Base-by-base conservation (phyloP, 2,797 vertebrate genomes). In the Etheostoma perlongum region DNA sequence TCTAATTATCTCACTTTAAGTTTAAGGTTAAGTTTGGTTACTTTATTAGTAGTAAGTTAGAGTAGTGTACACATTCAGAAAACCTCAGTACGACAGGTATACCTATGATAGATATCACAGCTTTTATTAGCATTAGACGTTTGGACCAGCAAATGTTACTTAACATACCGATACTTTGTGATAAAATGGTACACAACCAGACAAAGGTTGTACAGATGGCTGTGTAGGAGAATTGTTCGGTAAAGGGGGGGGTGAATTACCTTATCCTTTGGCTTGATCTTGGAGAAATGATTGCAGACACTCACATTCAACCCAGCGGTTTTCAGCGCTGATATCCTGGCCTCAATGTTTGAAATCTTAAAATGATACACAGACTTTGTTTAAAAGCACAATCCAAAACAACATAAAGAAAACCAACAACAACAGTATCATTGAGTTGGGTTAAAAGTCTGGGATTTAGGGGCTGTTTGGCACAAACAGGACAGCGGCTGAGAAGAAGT, bases 311-410 rank as follows among this genome's bases (percentile, higher is more conserved):
- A 89, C 57, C 98, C 98, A 64, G 98, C 98, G 23, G 97, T 94
- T 92, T 97, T 97, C 88, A 99, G 95, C 74, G 98, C 97, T 73
- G 97, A 97, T 94, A 99, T 99, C 90, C 98, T 97, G 81, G 97
- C 96, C 94, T 99, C 98, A 52, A 99, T 99, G 90, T 99, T 97
- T 66, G 98, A 98, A 91, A 99, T 96, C 98, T 99, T 88, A 68
- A 75, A 93, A 64, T 76, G 19, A 77, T 23, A 74, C 21, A 81
- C 11, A 71, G 2, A 14, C 18, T 44, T 55, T 2, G 21, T 14
- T 81, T 36, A 30, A 77, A 51, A 25, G 18, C 13, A 21, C 1
- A 16, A 14, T 18, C 1, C 9, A 52, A 62, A 8, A 12, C 10
- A 40, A 40, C 36, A 40, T 12, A 4, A 11, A 40, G 30, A 40